Evolutionary conservation across 2,797 vertebrate genomes (phyloP), one percentile per base, ranked within the genome.

Genomic region (Tinamus major): DNA sequence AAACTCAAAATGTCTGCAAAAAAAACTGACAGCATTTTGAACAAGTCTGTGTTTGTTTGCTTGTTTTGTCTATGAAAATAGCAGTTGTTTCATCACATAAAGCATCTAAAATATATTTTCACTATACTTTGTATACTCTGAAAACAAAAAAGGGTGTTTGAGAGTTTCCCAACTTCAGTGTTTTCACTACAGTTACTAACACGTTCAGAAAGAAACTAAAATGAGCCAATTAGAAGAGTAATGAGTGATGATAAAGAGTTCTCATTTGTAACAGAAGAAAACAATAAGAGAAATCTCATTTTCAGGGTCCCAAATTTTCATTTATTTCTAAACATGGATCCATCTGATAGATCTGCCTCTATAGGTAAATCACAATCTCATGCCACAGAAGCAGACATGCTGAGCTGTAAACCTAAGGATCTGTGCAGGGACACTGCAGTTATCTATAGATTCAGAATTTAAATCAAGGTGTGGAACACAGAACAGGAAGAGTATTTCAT

Each of bases 301-400:
- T 94, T 91, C 11, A 64, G 29, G 85, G 31, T 81, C 29, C 16
- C 80, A 53, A 84, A 5, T 91, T 96, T 96, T 96, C 75, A 96
- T 96, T 96, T 96, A 92, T 56, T 95, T 92, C 58, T 58, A 41
- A 48, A 81, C 5, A 64, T 35, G 90, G 85, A 86, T 27, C 56
- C 17, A 55, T 23, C 88, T 21, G 93, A 49, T 21, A 24, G 49
- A 63, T 27, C 16, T 44, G 37, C 15, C 53, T 95, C 55, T 67
- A 79, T 92, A 33, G 90, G 94, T 83, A 82, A 64, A 48, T 80
- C 74, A 70, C 24, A 31, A 88, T 80, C 35, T 90, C 53, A 35
- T 76, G 61, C n/a, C 29, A 67, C 42, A 64, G 89, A 85, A 89
- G 29, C 19, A 95, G 51, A 64, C 23, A 37, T 48, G 16, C 12